phyloP scores from a whole-genome alignment of 2,888 invertebrate genomes.

The Mimas tiliae region DNA sequence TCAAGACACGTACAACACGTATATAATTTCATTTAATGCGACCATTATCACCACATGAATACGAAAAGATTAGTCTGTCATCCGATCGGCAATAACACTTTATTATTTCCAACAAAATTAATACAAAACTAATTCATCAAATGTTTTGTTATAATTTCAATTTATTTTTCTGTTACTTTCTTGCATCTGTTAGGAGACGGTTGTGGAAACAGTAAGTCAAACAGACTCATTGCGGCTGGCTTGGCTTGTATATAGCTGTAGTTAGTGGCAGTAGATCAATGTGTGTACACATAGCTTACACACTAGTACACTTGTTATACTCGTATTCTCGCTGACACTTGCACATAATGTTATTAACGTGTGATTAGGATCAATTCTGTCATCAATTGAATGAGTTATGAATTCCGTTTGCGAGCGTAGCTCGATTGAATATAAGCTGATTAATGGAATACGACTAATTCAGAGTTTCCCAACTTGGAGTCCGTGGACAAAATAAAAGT shows the following conservation, averaged over 20 bases:
- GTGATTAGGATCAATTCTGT: slow-evolving; percentile 19
- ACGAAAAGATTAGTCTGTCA: slow-evolving; percentile 39
- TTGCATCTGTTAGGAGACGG: slow-evolving; percentile 85
- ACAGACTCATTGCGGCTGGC: slow-evolving; percentile 76
- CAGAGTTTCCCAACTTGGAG: no score
- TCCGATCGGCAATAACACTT: slow-evolving; percentile 51
- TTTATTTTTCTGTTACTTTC: slow-evolving; percentile 80
- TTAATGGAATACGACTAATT: background rate
- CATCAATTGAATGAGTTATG: background rate
- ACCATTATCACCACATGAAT: slow-evolving; percentile 26
- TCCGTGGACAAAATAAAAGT: no score
- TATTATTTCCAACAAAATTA: slow-evolving; percentile 47
- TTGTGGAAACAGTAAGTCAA: slow-evolving; percentile 85
- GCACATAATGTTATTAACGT: slow-evolving; percentile 12
- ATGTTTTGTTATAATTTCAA: slow-evolving; percentile 66
- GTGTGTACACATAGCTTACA: slow-evolving; percentile 39
- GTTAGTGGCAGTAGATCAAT: slow-evolving; percentile 59
- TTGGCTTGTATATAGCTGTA: slow-evolving; percentile 72
- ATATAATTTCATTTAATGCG: slow-evolving; percentile 18
- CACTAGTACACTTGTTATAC: slow-evolving; percentile 40
- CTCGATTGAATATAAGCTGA: background rate
- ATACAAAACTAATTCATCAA: slow-evolving; percentile 64
- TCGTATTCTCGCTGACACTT: slow-evolving; percentile 30
- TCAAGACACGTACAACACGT: slow-evolving; percentile 16
- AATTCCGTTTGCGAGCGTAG: background rate